Evolutionary conservation across 2,797 vertebrate genomes (phyloP).

Genomic region (Rhinophrynus dorsalis): DNA sequence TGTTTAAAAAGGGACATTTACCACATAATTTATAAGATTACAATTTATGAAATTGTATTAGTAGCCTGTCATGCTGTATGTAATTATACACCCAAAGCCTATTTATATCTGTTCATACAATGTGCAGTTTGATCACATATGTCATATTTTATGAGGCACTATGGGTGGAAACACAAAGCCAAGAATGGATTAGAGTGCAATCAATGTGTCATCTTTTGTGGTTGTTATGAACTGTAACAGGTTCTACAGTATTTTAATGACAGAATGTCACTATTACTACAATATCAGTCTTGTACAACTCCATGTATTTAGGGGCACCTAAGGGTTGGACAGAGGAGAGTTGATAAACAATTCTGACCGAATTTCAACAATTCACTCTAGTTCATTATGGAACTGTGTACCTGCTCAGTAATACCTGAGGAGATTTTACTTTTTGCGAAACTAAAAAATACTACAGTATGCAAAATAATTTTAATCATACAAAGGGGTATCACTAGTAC

Average conservation of each 20-base stretch:
- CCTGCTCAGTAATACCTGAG: no score
- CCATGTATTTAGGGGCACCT: no score
- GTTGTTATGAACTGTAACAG: neutral
- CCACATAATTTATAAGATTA: neutral
- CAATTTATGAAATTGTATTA: neutral
- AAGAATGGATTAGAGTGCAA: neutral
- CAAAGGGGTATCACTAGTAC: no score
- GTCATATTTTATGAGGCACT: conserved; percentile 10
- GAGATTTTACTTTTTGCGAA: no score
- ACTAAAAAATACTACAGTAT: no score
- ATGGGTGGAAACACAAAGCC: neutral
- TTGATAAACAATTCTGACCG: no score
- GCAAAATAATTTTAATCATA: no score
- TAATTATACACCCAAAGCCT: neutral
- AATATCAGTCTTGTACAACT: no score
- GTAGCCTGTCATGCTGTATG: neutral
- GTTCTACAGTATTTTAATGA: neutral
- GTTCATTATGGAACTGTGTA: no score
- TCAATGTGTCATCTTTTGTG: conserved; percentile 6
- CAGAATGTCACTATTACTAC: no score
- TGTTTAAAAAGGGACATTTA: neutral
- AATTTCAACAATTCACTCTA: no score
- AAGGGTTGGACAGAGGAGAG: no score
- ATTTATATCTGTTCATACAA: neutral
- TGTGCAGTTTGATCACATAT: neutral